phyloP scores from a whole-genome alignment of 2,113 vertebrate genomes.

The Anguilla japonica region DNA sequence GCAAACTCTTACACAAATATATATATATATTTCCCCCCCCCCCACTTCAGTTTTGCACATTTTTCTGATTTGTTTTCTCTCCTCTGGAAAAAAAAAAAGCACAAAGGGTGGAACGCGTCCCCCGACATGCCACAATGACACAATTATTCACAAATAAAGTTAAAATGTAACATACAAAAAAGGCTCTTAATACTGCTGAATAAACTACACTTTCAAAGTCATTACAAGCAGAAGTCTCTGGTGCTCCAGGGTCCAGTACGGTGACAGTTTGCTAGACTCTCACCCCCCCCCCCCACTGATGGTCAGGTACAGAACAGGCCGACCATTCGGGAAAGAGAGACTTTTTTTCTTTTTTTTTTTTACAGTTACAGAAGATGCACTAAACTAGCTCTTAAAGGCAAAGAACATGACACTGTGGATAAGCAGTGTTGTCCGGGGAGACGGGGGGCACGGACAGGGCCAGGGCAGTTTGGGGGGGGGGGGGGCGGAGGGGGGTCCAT shows the following conservation, averaged over 20 bases:
- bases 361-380: conserved; percentile 79
- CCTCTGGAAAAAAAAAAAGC: conserved; percentile 54
- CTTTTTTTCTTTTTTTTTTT: conserved; percentile 49
- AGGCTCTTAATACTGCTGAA: conserved; percentile 96
- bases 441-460: neutral
- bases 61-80: conserved; percentile 57
- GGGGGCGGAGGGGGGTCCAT: neutral
- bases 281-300: conserved; percentile 26
- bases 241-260: conserved; percentile 82
- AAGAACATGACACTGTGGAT: conserved; percentile 73
- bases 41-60: conserved; percentile 62
- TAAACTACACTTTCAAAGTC: conserved; percentile 67
- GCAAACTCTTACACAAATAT: conserved; percentile 74
- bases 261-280: conserved; percentile 57
- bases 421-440: conserved; percentile 70
- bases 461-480: neutral
- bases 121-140: conserved; percentile 89
- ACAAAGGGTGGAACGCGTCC: conserved; percentile 73
- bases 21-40: conserved; percentile 50
- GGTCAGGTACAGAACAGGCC: conserved; percentile 75
- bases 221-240: conserved; percentile 73
- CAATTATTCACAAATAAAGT: conserved; percentile 87
- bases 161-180: conserved; percentile 88
- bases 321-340: conserved; percentile 57
- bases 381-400: conserved; percentile 71